Evolutionary conservation across 2,888 invertebrate species (phyloP), one percentile per base, ranked within the genome.

Genomic region (Troides oblongomaculatus): DNA sequence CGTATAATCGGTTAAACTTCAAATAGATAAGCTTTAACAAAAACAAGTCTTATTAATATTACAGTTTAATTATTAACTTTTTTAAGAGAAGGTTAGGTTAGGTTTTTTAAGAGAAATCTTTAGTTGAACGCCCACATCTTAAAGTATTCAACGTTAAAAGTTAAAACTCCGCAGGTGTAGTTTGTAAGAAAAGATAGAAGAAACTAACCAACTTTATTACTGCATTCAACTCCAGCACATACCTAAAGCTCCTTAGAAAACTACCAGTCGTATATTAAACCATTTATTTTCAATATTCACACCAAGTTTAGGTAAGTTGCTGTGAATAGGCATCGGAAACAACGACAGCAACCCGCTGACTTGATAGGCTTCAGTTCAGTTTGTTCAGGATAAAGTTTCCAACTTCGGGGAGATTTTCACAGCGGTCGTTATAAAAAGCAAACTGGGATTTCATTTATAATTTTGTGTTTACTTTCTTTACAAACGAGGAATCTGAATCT

Each of bases 321-420:
- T 64, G 68, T 57, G 69, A 65, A 69, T 69, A 58, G 62, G 69
- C 65, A 57, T 43, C 25, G 57, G 61, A 57, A 64, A 68, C 58
- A 62, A 66, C 68, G 62, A 65, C 69, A 70, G 66, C 69, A 62
- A 59, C 68, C 53, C 68, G 62, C 56, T 58, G 65, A 72, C 72
- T 72, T 72, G 69, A 72, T 70, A 70, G 69, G 71, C 69, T 72
- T 71, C 69, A 70, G 67, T 68, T 71, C 71, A 72, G 69, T 74
- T 74, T 71, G 67, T 70, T 67, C 69, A 66, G 68, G 65, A 64
- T 66, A 70, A 74, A 67, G 71, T 72, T 71, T 72, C 62, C 68
- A 62, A 66, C 66, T 66, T 61, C 50, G 23, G 50, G 39, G 30
- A 36, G 57, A 58, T 62, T 70, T 66, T 65, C 69, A 43, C 69